phyloP scores from a whole-genome alignment of 2,113 vertebrate genomes.

The Podarcis muralis region DNA sequence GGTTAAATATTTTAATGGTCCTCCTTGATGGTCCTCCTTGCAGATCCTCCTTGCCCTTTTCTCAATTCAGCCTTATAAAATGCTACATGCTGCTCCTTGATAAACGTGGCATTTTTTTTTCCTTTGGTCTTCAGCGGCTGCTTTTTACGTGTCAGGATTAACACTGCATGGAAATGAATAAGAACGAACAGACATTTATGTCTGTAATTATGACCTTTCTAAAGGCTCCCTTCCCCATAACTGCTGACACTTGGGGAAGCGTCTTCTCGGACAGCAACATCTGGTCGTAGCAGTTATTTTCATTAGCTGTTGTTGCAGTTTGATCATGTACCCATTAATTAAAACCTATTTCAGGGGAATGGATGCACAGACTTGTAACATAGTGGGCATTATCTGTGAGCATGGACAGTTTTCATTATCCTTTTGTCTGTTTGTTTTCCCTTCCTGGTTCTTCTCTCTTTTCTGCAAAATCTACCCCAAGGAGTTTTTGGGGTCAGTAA shows the following conservation, averaged over 20 bases:
- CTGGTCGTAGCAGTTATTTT: neutral
- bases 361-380: neutral
- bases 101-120: constrained; percentile 2
- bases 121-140: neutral
- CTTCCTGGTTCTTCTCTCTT: too few relatives aligned
- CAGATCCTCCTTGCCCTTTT: neutral
- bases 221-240: neutral
- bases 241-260: neutral
- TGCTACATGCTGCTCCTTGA: neutral
- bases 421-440: neutral
- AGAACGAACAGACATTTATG: neutral
- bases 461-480: neutral
- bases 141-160: constrained; percentile 20
- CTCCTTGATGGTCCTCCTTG: neutral
- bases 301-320: neutral
- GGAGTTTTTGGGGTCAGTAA: too few relatives aligned
- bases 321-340: constrained; percentile 3
- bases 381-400: neutral
- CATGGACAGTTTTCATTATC: neutral
- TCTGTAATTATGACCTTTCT: constrained; percentile 17
- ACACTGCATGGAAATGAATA: constrained; percentile 5
- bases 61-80: neutral
- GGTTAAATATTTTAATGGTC: constrained; percentile 47
- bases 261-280: neutral
- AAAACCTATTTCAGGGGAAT: constrained; percentile 9